Conservation (phyloP, 2,888 invertebrate genomes). For the Luffia ferchaultella region DNA sequence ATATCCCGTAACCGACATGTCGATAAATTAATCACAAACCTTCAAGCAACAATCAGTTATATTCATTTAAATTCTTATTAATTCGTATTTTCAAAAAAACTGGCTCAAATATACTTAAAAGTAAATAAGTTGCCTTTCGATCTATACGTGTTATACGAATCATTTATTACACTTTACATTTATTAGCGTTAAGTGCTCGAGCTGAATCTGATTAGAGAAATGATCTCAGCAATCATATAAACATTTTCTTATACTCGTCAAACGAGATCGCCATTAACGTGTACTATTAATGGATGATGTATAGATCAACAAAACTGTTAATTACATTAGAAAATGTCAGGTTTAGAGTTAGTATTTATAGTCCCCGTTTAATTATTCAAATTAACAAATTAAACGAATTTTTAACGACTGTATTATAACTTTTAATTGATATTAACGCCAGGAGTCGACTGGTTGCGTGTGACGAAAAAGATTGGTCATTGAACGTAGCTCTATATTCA, state of each 20-base stretch:
- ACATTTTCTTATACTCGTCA: background rate
- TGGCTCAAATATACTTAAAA: too few relatives aligned
- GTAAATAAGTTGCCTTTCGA: too few relatives aligned
- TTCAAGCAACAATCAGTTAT: too few relatives aligned
- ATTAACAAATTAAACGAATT: background rate
- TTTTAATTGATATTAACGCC: background rate
- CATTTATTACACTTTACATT: too few relatives aligned
- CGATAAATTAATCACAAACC: background rate
- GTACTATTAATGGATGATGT: background rate
- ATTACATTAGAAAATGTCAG: background rate
- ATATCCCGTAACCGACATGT: background rate
- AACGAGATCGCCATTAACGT: background rate
- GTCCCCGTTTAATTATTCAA: background rate
- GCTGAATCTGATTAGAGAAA: background rate
- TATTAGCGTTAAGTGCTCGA: too few relatives aligned
- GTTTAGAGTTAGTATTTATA: background rate
- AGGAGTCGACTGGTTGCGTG: background rate
- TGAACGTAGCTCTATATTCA: background rate
- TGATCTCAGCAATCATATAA: background rate
- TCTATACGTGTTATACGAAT: too few relatives aligned
- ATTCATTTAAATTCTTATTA: too few relatives aligned
- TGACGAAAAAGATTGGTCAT: background rate
- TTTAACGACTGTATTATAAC: background rate
- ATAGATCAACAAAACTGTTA: background rate
- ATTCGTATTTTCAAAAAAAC: too few relatives aligned